Evolutionary conservation across 2,888 invertebrate genomes (phyloP), one percentile per base, ranked within the genome.

Genomic region (Steromphala cineraria): DNA sequence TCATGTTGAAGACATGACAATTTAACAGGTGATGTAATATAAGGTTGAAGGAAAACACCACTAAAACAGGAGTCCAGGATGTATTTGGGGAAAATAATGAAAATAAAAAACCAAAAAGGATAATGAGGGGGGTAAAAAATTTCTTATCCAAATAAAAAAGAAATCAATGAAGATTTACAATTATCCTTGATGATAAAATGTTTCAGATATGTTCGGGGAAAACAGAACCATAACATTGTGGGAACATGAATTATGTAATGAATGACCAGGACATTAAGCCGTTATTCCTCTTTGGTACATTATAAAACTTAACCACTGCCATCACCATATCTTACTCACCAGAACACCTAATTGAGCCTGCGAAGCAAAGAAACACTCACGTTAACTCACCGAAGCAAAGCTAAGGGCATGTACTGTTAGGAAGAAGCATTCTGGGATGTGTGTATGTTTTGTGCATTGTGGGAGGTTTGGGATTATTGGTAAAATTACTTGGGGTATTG

Each of bases 271-370:
- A 46, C 46, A 46, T 46, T 10, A 8, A 46, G 46, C 46, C 13
- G 46, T 46, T 46, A 46, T 46, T 46, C 46, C 46, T 46, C 46
- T 13, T 46, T 46, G 46, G 8, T 46, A 46, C 46, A 10, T 46
- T 46, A 46, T 46, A 46, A 46, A 13, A 46, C 46, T 46, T 46
- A 46, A 46, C 46, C 28, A 62, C 62, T 19, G 62, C 62, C 62
- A 62, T 62, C 62, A 62, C 62, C 62, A 28, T 28, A 17, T 52
- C 31, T 46, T 67, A 79, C 79, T 79, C 71, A 79, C 79, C 79
- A 74, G 71, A 31, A 79, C 79, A 67, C 79, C 79, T 79, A 79
- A 67, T 40, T 79, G 79, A 19, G 53, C 79, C 79, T 79, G 79
- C 19, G 74, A 74, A 79, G 55, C 19, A 79, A 52, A 79, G 36